Evolutionary conservation across 37 sponge, comb jelly and placozoan genomes (phyloP), one percentile per base, ranked within the genome.

Genomic region (Spongilla lacustris): DNA sequence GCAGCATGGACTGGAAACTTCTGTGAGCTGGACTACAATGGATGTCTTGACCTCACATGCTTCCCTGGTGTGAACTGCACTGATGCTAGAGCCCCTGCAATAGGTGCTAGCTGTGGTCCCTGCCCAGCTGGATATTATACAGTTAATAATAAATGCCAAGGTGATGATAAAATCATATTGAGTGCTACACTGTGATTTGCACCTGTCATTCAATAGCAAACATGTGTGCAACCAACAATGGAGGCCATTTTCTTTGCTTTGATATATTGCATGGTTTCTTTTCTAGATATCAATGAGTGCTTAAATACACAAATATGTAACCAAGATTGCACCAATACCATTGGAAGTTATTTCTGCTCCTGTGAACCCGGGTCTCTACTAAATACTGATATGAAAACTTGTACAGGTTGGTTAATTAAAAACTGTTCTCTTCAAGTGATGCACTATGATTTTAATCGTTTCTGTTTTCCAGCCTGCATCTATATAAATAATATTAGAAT

Each of bases 11-110:
- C 26, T 6, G 80, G 80, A 25, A 34, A 0, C 17, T 80, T 48
- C 67, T 80, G 80, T 66, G 67, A 68, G 35, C 13, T 22, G 58
- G 69, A 80, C 48, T 66, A 67, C 29, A 36, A 80, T 80, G 80
- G 80, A 27, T 80, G 80, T 68, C 33, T 66, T 38, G 80, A 80
- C 21, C 31, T 67, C 9, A 30, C 68, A 26, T 80, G 80, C 29
- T 32, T 66, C 0, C 67, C 50, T 19, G 80, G 80, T 6, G 80
- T 80, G 33, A 35, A 68, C 10, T 80, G 80, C 66, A 23, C 26
- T 67, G 80, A 80, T 80, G 80, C 30, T 22, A 69, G 69, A 9
- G 80, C 80, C 22, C 80, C 80, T n/a, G 80, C 69, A 2, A 32
- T 32, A 14, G 80, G 80, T 22, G 80, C 80, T 22, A 66, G 0